A percentile compares a stretch with the other conserved stretches of the same genome.
Conservation (phyloP, 2,888 invertebrate species). For the Sphaerophoria rueppellii region DNA sequence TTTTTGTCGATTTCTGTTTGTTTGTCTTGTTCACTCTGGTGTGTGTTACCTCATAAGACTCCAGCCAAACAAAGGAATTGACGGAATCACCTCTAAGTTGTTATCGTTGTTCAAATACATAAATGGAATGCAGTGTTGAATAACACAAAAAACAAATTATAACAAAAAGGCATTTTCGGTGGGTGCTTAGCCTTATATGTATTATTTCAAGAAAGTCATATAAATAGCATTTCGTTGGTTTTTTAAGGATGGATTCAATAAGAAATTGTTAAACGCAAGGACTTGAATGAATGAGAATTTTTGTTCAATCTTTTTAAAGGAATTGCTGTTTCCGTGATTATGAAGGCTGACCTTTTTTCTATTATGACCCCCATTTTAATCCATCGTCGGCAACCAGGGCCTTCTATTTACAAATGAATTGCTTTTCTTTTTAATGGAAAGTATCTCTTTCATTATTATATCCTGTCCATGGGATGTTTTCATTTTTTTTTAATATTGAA, state of each 20-base stretch:
- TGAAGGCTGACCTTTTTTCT: slow-evolving; percentile 43
- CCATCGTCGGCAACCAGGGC: neutral
- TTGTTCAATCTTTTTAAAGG: slow-evolving; percentile 17
- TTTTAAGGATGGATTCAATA: neutral
- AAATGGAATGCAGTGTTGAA: no score
- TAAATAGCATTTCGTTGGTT: slow-evolving; percentile 39
- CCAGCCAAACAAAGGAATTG: no score
- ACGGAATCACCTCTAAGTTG: no score
- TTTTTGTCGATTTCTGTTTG: no score
- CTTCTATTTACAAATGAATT: slow-evolving; percentile 47
- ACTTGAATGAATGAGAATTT: slow-evolving; percentile 27
- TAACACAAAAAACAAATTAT: no score
- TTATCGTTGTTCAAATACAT: no score
- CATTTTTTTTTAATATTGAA: slow-evolving; percentile 9
- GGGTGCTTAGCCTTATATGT: no score
- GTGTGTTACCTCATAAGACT: no score
- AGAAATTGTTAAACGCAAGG: neutral
- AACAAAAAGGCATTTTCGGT: no score
- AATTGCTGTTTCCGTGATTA: slow-evolving; percentile 12
- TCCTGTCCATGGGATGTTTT: slow-evolving; percentile 40
- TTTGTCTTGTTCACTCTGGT: no score
- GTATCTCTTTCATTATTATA: slow-evolving; percentile 50
- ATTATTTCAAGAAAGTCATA: slow-evolving; percentile 23
- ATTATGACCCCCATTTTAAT: slow-evolving; percentile 8
- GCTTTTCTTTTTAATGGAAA: slow-evolving; percentile 55